These are phyloP conservation scores for Athrips mouffetella DNA, from an alignment of 2,888 invertebrate genomes.

Conservation along the genomic window DNA sequence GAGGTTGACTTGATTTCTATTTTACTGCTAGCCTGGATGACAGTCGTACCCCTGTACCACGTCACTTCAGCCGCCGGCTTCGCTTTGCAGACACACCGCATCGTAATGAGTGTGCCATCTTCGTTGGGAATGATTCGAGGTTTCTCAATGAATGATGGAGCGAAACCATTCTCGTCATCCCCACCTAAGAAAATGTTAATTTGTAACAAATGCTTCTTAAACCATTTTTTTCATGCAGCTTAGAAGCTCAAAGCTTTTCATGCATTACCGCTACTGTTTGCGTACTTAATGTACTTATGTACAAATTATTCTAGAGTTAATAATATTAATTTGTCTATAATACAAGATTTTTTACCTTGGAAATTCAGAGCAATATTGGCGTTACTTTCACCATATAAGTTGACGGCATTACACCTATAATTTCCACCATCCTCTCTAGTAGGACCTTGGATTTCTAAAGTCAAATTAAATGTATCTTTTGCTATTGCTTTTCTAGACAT, in stretches of 20 bases:
- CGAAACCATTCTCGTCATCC: conserved; percentile 94
- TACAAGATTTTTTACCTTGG: conserved; percentile 86
- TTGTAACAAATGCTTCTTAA: conserved; percentile 18
- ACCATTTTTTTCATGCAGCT: conserved; percentile 54
- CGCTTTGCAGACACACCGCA: conserved; percentile 97
- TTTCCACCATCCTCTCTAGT: conserved; percentile 98
- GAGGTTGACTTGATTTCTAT: conserved; percentile 87
- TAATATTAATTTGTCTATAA: conserved; percentile 27
- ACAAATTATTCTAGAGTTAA: conserved; percentile 14
- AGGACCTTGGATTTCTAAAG: conserved; percentile 96
- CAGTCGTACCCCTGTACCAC: conserved; percentile 95
- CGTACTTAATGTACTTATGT: conserved; percentile 71
- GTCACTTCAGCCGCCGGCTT: conserved; percentile 96
- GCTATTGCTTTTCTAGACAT: conserved; percentile 93
- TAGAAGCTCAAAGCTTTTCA: conserved; percentile 63
- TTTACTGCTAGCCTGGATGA: conserved; percentile 90
- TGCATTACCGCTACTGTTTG: conserved; percentile 73
- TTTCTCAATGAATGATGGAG: conserved; percentile 98
- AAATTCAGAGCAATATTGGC: conserved; percentile 99
- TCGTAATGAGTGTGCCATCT: conserved; percentile 96
- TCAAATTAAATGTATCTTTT: conserved; percentile 94
- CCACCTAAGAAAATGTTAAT: conserved; percentile 81
- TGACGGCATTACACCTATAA: conserved; percentile 99
- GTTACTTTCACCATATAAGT: conserved; percentile 99
- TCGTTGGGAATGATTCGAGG: conserved; percentile 99